phyloP scores from a whole-genome alignment of 2,888 invertebrate genomes.

The Phanerotoma sp. region DNA sequence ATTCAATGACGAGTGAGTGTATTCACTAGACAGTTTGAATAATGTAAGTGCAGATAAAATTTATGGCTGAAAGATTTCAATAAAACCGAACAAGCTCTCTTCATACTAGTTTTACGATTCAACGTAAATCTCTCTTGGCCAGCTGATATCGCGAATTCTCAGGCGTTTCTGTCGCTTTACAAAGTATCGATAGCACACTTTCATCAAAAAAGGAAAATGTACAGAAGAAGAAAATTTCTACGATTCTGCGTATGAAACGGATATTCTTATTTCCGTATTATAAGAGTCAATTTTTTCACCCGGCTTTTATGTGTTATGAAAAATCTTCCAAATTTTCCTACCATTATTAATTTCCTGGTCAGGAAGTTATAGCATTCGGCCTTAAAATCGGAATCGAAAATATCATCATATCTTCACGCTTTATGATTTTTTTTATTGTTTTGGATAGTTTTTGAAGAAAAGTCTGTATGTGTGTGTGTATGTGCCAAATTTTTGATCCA shows the following conservation, averaged over 20 bases:
- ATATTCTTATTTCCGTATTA: neutral
- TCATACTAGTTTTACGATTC: conserved; percentile 10
- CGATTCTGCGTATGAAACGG: conserved; percentile 1
- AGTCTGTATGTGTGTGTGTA: too few relatives aligned
- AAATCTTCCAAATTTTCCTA: too few relatives aligned
- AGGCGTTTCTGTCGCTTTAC: neutral
- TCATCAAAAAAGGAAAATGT: neutral
- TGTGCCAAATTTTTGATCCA: too few relatives aligned
- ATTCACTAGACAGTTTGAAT: neutral
- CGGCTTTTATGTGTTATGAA: too few relatives aligned
- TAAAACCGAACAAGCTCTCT: conserved; percentile 17
- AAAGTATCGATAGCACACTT: neutral
- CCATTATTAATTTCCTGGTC: too few relatives aligned
- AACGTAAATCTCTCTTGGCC: conserved; percentile 2
- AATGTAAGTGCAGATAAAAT: conserved; percentile 5
- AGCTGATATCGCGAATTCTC: conserved; percentile 11
- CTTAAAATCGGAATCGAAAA: too few relatives aligned
- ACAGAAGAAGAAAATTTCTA: neutral
- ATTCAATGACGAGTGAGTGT: too few relatives aligned
- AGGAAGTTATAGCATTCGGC: too few relatives aligned
- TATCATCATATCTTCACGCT: too few relatives aligned
- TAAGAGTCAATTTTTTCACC: too few relatives aligned
- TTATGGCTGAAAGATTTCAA: conserved; percentile 15
- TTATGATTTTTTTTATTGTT: too few relatives aligned
- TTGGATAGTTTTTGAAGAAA: too few relatives aligned